phyloP scores from a whole-genome alignment of 2,113 vertebrate species.

The Aspiorhynchus laticeps region DNA sequence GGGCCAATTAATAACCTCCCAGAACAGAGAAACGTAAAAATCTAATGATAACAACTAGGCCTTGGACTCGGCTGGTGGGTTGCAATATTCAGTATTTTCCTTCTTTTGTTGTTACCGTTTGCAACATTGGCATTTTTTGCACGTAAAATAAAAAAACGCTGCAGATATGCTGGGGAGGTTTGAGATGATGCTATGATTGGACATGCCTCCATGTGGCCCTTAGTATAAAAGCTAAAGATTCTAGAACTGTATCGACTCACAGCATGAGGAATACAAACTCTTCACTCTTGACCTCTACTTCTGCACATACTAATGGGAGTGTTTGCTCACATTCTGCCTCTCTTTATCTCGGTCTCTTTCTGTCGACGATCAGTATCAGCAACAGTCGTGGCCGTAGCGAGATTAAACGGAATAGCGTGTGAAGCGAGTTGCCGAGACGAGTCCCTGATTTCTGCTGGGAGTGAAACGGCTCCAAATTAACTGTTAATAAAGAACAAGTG shows the following conservation, averaged over 20 bases:
- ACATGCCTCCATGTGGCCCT: slow-evolving; percentile 22
- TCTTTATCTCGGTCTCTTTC: slow-evolving; percentile 15
- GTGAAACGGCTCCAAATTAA: not conserved
- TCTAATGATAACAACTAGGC: slow-evolving; percentile 12
- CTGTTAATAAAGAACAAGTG: not conserved
- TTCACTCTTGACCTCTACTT: slow-evolving; percentile 18
- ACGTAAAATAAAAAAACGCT: slow-evolving; percentile 16
- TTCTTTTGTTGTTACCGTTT: not conserved
- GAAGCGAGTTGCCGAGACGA: not conserved
- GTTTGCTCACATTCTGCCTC: slow-evolving; percentile 14
- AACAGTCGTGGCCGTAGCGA: not conserved
- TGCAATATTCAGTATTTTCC: not conserved
- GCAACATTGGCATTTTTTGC: not conserved
- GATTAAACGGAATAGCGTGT: not conserved
- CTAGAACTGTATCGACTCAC: slow-evolving; percentile 6
- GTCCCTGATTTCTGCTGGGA: not conserved
- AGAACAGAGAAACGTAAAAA: slow-evolving; percentile 26
- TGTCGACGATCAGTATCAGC: not conserved
- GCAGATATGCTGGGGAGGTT: slow-evolving; percentile 13
- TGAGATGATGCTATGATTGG: slow-evolving; percentile 11
- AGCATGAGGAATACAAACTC: slow-evolving; percentile 16
- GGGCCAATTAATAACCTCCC: slow-evolving; percentile 60
- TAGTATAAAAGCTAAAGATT: not conserved
- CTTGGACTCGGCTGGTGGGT: not conserved
- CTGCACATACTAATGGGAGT: slow-evolving; percentile 27